A percentile compares a stretch with the other conserved stretches of the same genome.
Conservation (phyloP, 2,888 invertebrate species). For the Hydriomena furcata region DNA sequence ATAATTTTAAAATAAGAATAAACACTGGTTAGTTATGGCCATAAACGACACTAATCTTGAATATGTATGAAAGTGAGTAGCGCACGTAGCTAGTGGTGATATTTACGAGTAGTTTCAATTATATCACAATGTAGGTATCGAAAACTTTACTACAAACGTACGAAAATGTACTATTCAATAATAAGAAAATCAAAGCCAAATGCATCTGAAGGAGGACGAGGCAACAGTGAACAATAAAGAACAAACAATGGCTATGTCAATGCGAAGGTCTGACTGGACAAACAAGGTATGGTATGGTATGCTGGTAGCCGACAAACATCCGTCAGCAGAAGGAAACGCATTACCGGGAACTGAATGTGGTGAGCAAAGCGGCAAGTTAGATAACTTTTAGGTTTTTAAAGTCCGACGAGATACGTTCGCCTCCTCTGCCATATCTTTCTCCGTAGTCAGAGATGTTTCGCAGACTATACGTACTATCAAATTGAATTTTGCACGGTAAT, state of each 20-base stretch:
- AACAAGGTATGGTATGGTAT: constrained; percentile 20
- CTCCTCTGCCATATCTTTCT: too few species aligned
- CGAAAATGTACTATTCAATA: constrained; percentile 2
- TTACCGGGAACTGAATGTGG: constrained; percentile 20
- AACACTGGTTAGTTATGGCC: too few species aligned
- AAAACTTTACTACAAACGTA: constrained; percentile 3
- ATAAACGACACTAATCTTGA: too few species aligned
- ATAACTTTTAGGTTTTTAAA: too few species aligned
- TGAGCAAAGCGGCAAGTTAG: background rate
- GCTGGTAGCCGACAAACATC: constrained; percentile 31
- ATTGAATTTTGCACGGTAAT: too few species aligned
- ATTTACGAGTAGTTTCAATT: too few species aligned
- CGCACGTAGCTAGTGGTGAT: background rate
- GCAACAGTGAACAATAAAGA: constrained; percentile 20
- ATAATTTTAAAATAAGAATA: too few species aligned
- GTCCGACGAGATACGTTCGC: too few species aligned
- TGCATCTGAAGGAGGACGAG: constrained; percentile 10
- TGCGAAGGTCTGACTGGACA: constrained; percentile 27
- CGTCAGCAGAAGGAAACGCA: constrained; percentile 22
- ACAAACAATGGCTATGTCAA: constrained; percentile 29
- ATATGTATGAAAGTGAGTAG: background rate
- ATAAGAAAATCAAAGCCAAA: background rate
- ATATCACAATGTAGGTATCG: background rate
- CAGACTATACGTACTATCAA: too few species aligned
- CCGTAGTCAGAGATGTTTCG: too few species aligned